Evolutionary conservation across 1,140 invertebrate species (phyloP).

Genomic region (Papilio xuthus): DNA sequence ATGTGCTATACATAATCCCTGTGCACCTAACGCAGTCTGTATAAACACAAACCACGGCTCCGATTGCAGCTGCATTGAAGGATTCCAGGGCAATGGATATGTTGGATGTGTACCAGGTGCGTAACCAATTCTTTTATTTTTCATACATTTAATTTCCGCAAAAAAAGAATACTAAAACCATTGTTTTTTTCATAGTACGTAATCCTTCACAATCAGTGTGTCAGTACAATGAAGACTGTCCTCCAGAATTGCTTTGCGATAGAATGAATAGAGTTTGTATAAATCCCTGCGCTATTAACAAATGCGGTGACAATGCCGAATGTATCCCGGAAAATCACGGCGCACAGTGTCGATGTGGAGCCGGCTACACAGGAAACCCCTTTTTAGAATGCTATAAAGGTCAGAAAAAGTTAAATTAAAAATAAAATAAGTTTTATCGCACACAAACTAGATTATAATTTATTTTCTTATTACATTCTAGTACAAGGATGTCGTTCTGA

Average conservation of each 20-base stretch:
- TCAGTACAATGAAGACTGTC: slow-evolving; percentile 95
- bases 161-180: slow-evolving; percentile 23
- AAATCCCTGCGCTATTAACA: slow-evolving; percentile 91
- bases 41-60: slow-evolving; percentile 93
- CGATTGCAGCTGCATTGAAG: slow-evolving; percentile 92
- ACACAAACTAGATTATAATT: slow-evolving; percentile 28
- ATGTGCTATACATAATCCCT: slow-evolving; percentile 91
- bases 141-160: slow-evolving; percentile 24
- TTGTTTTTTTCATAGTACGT: slow-evolving; percentile 78
- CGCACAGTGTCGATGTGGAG: slow-evolving; percentile 89
- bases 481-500: slow-evolving; percentile 86
- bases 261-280: slow-evolving; percentile 90
- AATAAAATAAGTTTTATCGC: slow-evolving; percentile 82
- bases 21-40: slow-evolving; percentile 92
- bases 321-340: slow-evolving; percentile 90
- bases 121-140: slow-evolving; percentile 39
- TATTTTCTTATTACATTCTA: slow-evolving; percentile 56
- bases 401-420: slow-evolving; percentile 81
- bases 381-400: slow-evolving; percentile 87
- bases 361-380: slow-evolving; percentile 90
- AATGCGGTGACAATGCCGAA: slow-evolving; percentile 92
- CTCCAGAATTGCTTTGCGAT: slow-evolving; percentile 90
- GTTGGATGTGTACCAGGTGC: slow-evolving; percentile 89
- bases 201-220: slow-evolving; percentile 87
- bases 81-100: slow-evolving; percentile 93